Evolutionary conservation across 2,888 invertebrate genomes (phyloP).

Genomic region (Gymnoscelis rufifasciata): DNA sequence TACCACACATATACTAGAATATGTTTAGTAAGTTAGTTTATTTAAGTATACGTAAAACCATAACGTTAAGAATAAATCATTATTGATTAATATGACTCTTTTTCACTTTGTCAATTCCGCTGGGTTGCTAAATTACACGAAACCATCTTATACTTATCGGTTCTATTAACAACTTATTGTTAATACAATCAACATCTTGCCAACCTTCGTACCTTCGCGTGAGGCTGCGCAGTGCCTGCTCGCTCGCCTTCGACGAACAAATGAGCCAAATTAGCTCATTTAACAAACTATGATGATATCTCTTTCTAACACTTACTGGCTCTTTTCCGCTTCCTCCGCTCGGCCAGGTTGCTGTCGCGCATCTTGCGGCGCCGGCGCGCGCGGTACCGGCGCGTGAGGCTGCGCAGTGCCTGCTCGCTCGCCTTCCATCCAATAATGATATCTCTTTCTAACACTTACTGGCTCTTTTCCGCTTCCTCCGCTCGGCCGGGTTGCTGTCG

Average conservation of each 20-base stretch:
- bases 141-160: no score
- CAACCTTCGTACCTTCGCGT: conserved; percentile 82
- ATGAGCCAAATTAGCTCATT: no score
- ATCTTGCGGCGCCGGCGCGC: conserved; percentile 68
- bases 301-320: conserved; percentile 66
- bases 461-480: conserved; percentile 75
- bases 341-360: conserved; percentile 64
- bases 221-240: conserved; percentile 82
- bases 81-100: no score
- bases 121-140: conserved; percentile 61
- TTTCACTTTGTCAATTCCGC: conserved; percentile 74
- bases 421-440: conserved; percentile 85
- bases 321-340: conserved; percentile 75
- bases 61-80: no score
- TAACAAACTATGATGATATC: no score
- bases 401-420: conserved; percentile 80
- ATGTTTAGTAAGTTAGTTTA: no score
- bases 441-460: no score
- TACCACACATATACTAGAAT: no score
- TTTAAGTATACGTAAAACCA: no score
- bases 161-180: no score
- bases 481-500: conserved; percentile 63
- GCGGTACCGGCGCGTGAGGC: conserved; percentile 83
- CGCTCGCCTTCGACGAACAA: conserved; percentile 80
- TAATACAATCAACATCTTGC: conserved; percentile 68